These are phyloP conservation scores for Sinodicranocentrus sp. DNA, from an alignment of 2,888 invertebrate genomes.

Conservation along the genomic window DNA sequence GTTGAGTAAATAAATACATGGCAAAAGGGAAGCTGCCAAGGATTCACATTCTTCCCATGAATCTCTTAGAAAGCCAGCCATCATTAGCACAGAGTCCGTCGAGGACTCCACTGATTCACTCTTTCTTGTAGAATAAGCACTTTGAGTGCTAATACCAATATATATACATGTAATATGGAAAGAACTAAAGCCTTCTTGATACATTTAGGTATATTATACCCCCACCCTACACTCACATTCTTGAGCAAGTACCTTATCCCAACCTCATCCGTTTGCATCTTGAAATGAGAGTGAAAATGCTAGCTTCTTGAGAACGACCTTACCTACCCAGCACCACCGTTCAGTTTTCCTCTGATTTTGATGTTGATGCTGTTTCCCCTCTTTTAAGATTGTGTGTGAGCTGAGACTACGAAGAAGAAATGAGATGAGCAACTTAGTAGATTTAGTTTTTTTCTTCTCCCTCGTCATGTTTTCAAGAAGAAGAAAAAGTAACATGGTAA, in stretches of 20 bases:
- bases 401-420: slow-evolving; percentile 22
- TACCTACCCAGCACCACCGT: slow-evolving; percentile 17
- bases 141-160: slow-evolving; percentile 46
- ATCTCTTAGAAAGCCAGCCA: slow-evolving; percentile 69
- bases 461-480: slow-evolving; percentile 37
- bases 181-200: too few relatives aligned
- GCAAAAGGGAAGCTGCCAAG: slow-evolving; percentile 66
- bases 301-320: neutral
- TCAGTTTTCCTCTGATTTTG: neutral
- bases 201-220: too few relatives aligned
- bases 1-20: slow-evolving; percentile 68
- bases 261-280: slow-evolving; percentile 14
- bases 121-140: slow-evolving; percentile 17
- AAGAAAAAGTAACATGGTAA: slow-evolving; percentile 26
- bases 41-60: slow-evolving; percentile 69
- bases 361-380: neutral
- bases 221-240: too few relatives aligned
- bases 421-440: slow-evolving; percentile 65
- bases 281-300: neutral
- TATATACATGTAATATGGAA: slow-evolving; percentile 10
- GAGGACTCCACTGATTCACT: slow-evolving; percentile 65
- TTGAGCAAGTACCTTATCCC: neutral
- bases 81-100: slow-evolving; percentile 67
- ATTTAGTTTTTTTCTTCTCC: slow-evolving; percentile 51
- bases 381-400: neutral